phyloP scores from a whole-genome alignment of 2,113 vertebrate species.

The Sisor rabdophorus region DNA sequence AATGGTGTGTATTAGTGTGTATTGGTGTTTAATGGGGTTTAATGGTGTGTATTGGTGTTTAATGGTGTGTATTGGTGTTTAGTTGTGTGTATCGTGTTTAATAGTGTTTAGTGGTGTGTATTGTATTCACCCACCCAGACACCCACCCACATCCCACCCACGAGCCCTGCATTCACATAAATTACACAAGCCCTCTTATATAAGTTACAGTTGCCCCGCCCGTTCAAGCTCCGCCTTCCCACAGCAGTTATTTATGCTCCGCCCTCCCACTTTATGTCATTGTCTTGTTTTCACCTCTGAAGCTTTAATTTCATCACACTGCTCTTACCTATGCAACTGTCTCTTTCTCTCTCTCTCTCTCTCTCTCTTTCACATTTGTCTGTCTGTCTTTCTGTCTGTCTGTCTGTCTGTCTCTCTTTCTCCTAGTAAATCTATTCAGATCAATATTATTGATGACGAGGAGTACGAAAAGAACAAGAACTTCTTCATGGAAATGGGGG shows the following conservation, averaged over 20 bases:
- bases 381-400: constrained; percentile 53
- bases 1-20: neutral
- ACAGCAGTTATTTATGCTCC: neutral
- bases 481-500: constrained; percentile 94
- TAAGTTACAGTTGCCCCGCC: neutral
- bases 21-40: neutral
- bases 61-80: too few species aligned
- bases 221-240: too few species aligned
- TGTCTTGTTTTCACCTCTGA: neutral
- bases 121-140: neutral
- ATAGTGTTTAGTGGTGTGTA: neutral
- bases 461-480: constrained; percentile 99
- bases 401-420: constrained; percentile 68
- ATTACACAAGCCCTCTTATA: neutral
- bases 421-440: constrained; percentile 93
- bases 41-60: neutral
- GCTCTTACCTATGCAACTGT: constrained; percentile 46
- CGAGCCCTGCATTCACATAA: neutral
- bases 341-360: constrained; percentile 63
- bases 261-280: neutral
- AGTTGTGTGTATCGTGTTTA: neutral
- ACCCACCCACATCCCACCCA: neutral
- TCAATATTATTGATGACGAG: constrained; percentile 98
- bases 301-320: constrained; percentile 16
- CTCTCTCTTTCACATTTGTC: constrained; percentile 64